Base-by-base conservation (phyloP, 2,888 invertebrate genomes). In the Steinernema scapterisci region DNA sequence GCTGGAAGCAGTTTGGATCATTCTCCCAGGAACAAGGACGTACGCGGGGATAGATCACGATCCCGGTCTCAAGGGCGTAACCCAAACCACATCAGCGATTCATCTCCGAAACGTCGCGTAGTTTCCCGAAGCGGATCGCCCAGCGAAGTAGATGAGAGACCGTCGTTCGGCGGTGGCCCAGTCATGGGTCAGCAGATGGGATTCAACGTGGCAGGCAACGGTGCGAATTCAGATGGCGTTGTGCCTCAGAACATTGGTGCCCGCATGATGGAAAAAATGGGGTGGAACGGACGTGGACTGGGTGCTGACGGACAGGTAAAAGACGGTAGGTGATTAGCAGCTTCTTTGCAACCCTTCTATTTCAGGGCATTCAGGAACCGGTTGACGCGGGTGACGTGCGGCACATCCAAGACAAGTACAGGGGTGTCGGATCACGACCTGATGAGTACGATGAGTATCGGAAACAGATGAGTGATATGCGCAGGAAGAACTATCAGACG, bases 251-350 rank as follows among this genome's bases (percentile, higher is more conserved):
- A 97, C 89, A 96, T 95, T 88, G 97, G 97, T 0, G 97, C 97
- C 89, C 95, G 96, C 89, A 91, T 99, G 90, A 91, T 97, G 77
- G 93, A 93, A 89, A 95, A 95, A 90, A 97, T 99, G 97, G 97
- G 90, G 1, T 99, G 97, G 97, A 92, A 93, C 77, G 97, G 97
- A 48, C 92, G 92, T 51, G 97, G 97, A 9, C 91, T 99, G 11
- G 97, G 97, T 21, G 93, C 93, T 0, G 92, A 95, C 76, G 97
- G 95, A 79, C 78, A 77, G 72, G 80, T 79, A 27, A 38, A n/a
- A 19, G 13, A 38, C 38, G 3, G 9, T 9, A 6, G 38, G 38
- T 9, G 9, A 38, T 38, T 9, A 3, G 5, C 38, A 2, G 3
- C 70, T 27, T 13, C 11, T 11, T 3, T 27, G 2, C 16, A 27